Evolutionary conservation across 2,113 vertebrate genomes (phyloP).

Genomic region (Eptesicus fuscus): DNA sequence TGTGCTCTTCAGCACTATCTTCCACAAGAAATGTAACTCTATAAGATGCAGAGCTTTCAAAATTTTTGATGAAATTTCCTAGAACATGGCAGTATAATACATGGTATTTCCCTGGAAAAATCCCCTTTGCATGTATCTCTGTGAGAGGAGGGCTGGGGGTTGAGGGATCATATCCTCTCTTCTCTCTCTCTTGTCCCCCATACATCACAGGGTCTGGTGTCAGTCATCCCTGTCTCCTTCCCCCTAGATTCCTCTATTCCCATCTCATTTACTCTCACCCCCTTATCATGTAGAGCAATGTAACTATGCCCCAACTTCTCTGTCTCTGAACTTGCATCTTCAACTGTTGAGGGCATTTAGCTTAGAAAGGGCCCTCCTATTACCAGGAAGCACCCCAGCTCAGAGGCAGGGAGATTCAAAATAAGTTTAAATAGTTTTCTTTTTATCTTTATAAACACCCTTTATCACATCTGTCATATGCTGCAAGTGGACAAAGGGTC

Average conservation of each 20-base stretch:
- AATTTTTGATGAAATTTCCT: not conserved
- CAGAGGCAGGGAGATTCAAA: not conserved
- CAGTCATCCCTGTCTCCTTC: not conserved
- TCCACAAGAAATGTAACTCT: not conserved
- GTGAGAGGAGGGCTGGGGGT: not conserved
- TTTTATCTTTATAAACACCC: not conserved
- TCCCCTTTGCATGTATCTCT: not conserved
- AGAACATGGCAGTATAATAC: not conserved
- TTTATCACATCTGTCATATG: not conserved
- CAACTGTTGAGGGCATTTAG: not conserved
- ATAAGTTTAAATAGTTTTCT: not conserved
- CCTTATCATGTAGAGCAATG: not conserved
- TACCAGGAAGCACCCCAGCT: not conserved
- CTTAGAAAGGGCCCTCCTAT: not conserved
- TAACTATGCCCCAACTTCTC: not conserved
- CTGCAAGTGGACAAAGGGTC: not conserved
- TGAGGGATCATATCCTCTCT: not conserved
- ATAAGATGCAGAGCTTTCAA: not conserved
- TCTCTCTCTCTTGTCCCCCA: not conserved
- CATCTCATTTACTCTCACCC: not conserved
- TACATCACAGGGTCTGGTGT: not conserved
- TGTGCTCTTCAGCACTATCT: not conserved
- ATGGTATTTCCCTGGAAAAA: not conserved
- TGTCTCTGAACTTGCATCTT: not conserved
- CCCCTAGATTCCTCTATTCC: not conserved